These are phyloP conservation scores for Tetragonula clypearis DNA, from an alignment of 1,140 invertebrate species.

Conservation along the genomic window DNA sequence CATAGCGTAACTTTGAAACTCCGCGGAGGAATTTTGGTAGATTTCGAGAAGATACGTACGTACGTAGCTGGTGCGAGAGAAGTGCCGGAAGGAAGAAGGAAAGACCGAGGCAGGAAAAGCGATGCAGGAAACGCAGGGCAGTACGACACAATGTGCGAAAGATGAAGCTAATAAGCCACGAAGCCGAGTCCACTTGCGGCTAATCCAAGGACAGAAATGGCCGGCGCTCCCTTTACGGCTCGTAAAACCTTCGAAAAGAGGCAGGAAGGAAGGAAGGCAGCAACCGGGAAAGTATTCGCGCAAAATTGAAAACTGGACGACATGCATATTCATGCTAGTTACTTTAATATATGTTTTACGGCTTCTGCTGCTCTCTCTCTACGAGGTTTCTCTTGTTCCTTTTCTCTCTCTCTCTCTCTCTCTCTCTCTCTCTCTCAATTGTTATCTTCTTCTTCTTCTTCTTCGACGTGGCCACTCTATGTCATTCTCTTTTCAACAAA, in stretches of 20 bases:
- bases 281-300: slow-evolving; percentile 74
- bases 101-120: not conserved
- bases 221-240: slow-evolving; percentile 70
- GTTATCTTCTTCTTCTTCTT: slow-evolving; percentile 2
- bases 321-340: slow-evolving; percentile 77
- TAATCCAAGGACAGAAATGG: slow-evolving; percentile 40
- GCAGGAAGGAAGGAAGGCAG: slow-evolving; percentile 36
- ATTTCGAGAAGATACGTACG: not conserved
- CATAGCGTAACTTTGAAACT: not conserved
- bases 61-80: not conserved
- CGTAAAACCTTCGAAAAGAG: slow-evolving; percentile 78
- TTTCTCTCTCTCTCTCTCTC: not conserved
- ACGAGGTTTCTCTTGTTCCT: not conserved
- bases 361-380: slow-evolving; percentile 52
- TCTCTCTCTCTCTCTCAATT: not conserved
- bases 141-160: slow-evolving; percentile 56
- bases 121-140: not conserved
- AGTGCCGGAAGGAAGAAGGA: not conserved
- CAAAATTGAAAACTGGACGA: slow-evolving; percentile 80
- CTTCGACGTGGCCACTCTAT: not conserved
- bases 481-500: not conserved
- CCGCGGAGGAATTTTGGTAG: not conserved
- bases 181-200: slow-evolving; percentile 26
- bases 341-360: slow-evolving; percentile 80
- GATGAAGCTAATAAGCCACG: slow-evolving; percentile 74